A percentile compares a stretch with the other conserved stretches of the same genome.
phyloP scores from a whole-genome alignment of 2,113 vertebrate genomes.

The Melanostigma gelatinosum region DNA sequence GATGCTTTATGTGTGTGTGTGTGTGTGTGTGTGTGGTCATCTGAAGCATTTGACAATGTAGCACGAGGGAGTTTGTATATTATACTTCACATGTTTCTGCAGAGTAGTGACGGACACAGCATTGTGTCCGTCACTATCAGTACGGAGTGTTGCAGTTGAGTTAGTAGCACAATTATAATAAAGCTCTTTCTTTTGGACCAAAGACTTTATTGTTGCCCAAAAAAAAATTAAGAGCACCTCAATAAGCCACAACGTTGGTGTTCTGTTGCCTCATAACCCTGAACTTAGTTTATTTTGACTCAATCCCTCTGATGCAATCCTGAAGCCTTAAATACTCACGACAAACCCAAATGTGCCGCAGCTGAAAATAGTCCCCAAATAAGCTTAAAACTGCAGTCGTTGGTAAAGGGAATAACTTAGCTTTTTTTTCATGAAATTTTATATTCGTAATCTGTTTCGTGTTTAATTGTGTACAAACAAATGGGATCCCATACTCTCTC shows the following conservation, averaged over 20 bases:
- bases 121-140: background rate
- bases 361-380: background rate
- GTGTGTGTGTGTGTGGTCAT: background rate
- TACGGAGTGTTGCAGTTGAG: background rate
- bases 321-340: background rate
- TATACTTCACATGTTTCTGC: background rate
- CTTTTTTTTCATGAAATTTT: background rate
- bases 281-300: background rate
- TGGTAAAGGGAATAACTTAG: background rate
- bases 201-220: background rate
- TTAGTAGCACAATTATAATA: background rate
- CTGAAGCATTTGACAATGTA: constrained; percentile 2
- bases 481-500: constrained; percentile 11
- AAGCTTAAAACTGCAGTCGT: background rate
- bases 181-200: background rate
- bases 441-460: background rate
- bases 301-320: background rate
- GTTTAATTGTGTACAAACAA: constrained; percentile 4
- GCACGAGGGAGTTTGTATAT: background rate
- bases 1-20: background rate
- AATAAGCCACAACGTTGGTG: background rate
- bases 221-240: background rate
- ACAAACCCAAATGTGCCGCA: background rate
- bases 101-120: background rate
- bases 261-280: background rate